phyloP scores from a whole-genome alignment of 2,888 invertebrate species.

The Acronicta aceris region DNA sequence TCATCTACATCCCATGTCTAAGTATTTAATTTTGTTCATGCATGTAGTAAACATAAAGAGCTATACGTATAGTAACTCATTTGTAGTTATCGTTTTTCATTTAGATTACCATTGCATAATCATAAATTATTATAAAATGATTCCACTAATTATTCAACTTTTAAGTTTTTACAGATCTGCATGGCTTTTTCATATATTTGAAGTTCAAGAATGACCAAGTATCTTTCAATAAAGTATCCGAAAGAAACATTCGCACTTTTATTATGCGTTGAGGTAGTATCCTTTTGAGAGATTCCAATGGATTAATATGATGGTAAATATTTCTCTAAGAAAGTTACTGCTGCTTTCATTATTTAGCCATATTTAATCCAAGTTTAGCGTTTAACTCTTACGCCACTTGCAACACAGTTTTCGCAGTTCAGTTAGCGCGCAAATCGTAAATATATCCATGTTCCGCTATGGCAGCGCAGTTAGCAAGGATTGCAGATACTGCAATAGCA shows the following conservation, averaged over 20 bases:
- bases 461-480: conserved; percentile 74
- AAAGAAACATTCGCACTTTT: conserved; percentile 15
- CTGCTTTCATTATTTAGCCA: neutral
- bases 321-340: neutral
- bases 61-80: neutral
- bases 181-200: conserved; percentile 27
- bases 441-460: conserved; percentile 64
- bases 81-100: conserved; percentile 1
- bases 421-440: conserved; percentile 68
- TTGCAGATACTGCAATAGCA: conserved; percentile 80
- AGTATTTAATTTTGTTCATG: conserved; percentile 43
- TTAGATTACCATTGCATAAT: neutral
- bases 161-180: conserved; percentile 47
- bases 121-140: neutral
- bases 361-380: conserved; percentile 5
- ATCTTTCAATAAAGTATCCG: neutral
- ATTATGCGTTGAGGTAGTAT: conserved; percentile 7
- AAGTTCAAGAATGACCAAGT: conserved; percentile 23
- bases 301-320: neutral
- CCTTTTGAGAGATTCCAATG: neutral
- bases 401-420: conserved; percentile 57
- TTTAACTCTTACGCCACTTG: conserved; percentile 42
- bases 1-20: conserved; percentile 26
- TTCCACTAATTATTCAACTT: conserved; percentile 23
- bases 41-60: conserved; percentile 2